These are phyloP conservation scores for Gymnothorax reevesii DNA, from an alignment of 2,797 vertebrate genomes.

Conservation along the genomic window DNA sequence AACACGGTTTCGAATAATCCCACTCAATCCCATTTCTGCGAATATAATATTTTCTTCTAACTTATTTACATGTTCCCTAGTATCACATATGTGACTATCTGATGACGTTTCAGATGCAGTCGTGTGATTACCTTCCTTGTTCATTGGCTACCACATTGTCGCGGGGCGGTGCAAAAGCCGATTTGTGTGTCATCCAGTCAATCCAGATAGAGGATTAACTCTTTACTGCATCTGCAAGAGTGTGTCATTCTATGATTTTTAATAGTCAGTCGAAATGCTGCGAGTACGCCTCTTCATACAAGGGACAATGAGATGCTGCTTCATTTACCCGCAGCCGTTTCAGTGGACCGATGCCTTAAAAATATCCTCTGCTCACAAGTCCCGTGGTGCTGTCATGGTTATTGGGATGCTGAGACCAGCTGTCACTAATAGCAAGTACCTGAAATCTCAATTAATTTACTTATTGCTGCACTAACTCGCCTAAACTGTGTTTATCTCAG, in stretches of 20 bases:
- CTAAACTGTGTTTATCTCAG: neutral
- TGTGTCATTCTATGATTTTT: constrained; percentile 2
- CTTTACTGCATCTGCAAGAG: neutral
- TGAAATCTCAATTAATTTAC: neutral
- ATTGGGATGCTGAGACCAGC: neutral
- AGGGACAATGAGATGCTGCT: neutral
- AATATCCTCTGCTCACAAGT: neutral
- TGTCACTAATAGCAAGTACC: neutral
- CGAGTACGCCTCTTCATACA: neutral
- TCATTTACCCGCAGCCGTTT: neutral
- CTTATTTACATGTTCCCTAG: constrained; percentile 68
- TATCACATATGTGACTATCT: constrained; percentile 51
- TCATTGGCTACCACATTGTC: constrained; percentile 52
- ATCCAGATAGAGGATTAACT: constrained; percentile 23
- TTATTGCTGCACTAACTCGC: neutral
- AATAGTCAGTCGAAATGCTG: neutral
- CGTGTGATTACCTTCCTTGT: neutral
- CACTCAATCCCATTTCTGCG: neutral
- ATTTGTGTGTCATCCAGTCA: constrained; percentile 36
- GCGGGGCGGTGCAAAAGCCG: constrained; percentile 3
- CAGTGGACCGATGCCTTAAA: neutral
- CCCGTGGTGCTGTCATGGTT: neutral
- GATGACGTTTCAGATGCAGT: constrained; percentile 50
- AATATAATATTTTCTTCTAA: constrained; percentile 27
- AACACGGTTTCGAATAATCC: neutral